Evolutionary conservation across 2,888 invertebrate genomes (phyloP), one percentile per base, ranked within the genome.

Genomic region (Melipona bicolor): DNA sequence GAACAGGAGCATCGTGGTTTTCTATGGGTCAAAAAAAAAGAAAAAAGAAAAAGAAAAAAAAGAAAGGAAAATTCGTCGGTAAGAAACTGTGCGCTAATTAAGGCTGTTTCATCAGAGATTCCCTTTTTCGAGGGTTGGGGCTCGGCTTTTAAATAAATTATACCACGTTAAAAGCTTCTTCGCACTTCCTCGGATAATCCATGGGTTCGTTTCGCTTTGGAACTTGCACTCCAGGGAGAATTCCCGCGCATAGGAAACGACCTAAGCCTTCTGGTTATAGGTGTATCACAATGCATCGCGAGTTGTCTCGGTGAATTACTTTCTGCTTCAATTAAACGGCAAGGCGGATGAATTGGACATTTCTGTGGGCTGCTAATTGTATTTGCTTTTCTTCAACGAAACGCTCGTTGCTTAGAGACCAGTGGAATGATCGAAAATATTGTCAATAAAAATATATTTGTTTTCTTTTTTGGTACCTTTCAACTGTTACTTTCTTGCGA

Each of bases 101-200:
- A 87, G 85, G 90, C 87, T 87, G 88, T 85, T 90, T 90, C 90
- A 87, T 90, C 80, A 74, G 78, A 79, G 89, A 89, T 88, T 88
- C 83, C 83, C 81, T 84, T 85, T 83, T 83, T 81, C 77, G 81
- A 71, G 80, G 74, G 64, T 61, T 62, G 73, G 43, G 76, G 27
- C 82, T 59, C 69, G 71, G 84, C 88, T 90, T 88, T 90, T 86
- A 87, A 90, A 91, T 90, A 90, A 90, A 90, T 91, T 89, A 90
- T 90, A 82, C 83, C 83, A 75, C 82, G 88, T 86, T 88, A 89
- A 89, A 90, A 90, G 91, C 89, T 85, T 89, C 87, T 91, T 91
- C 91, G 85, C 91, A 91, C 90, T 89, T 88, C 88, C 89, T 84
- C 85, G 83, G 88, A 88, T 90, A 90, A 91, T 91, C 89, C 85